Percentiles rank a stretch among this genome's conserved stretches.
Conservation (phyloP, 2,113 vertebrate genomes). For the Chaetura pelagica region DNA sequence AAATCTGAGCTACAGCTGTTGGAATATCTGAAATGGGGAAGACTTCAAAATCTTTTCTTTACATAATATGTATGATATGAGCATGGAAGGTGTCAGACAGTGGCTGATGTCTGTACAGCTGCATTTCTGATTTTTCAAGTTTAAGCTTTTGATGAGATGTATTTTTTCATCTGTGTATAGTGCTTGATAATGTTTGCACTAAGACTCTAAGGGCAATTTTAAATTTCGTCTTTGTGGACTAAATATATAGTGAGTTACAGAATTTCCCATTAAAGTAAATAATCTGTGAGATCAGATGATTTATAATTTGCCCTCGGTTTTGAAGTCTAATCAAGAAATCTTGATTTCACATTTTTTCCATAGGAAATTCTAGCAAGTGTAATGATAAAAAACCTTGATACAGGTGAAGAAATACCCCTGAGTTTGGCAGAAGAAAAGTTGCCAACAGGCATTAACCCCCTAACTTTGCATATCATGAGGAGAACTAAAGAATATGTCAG, state of each 20-base stretch:
- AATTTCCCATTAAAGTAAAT: not conserved
- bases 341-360: not conserved
- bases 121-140: not conserved
- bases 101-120: not conserved
- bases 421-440: slow-evolving; percentile 97
- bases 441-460: slow-evolving; percentile 96
- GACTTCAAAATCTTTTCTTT: not conserved
- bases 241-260: not conserved
- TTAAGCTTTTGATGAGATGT: not conserved
- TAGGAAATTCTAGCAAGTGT: slow-evolving; percentile 98
- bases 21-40: not conserved
- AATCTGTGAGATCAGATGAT: not conserved
- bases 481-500: slow-evolving; percentile 98
- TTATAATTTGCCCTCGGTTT: not conserved
- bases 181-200: not conserved
- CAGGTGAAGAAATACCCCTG: slow-evolving; percentile 97
- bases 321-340: not conserved
- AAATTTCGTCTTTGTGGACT: not conserved
- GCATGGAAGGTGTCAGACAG: not conserved
- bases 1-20: not conserved
- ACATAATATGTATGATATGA: not conserved
- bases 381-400: slow-evolving; percentile 99
- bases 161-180: not conserved
- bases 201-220: not conserved
- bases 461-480: slow-evolving; percentile 98